A percentile compares a stretch with the other conserved stretches of the same genome.
phyloP scores from a whole-genome alignment of 2,888 invertebrate genomes.

The Exocentrus adspersus region DNA sequence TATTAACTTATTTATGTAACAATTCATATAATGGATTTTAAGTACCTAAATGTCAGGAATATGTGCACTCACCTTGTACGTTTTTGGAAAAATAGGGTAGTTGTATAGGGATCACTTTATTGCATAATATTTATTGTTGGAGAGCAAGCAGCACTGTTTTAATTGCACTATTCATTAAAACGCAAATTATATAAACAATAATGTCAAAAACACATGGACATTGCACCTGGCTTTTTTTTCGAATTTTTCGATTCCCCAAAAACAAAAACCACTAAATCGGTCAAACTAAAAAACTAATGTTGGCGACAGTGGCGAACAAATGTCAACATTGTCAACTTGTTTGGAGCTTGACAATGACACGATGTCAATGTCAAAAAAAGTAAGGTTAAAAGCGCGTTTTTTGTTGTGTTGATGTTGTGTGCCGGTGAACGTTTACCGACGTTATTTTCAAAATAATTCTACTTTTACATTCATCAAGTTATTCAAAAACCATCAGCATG shows the following conservation, averaged over 20 bases:
- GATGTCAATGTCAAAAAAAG: not conserved
- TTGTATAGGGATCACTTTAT: conserved; percentile 9
- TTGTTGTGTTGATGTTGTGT: not conserved
- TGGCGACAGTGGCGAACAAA: too few relatives aligned
- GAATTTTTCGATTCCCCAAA: too few relatives aligned
- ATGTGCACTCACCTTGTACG: conserved; percentile 6
- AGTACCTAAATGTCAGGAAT: not conserved
- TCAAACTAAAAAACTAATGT: too few relatives aligned
- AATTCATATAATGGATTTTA: not conserved
- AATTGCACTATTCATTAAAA: conserved; percentile 11
- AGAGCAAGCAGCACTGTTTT: conserved; percentile 23
- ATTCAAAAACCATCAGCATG: conserved; percentile 63
- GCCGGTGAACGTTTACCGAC: conserved; percentile 1
- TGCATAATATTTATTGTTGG: conserved; percentile 26
- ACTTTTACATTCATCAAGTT: too few relatives aligned
- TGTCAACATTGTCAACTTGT: too few relatives aligned
- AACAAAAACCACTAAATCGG: too few relatives aligned
- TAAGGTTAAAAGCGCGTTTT: not conserved
- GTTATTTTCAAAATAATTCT: not conserved
- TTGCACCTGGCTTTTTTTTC: not conserved
- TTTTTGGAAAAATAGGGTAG: conserved; percentile 1
- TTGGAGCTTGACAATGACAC: too few relatives aligned
- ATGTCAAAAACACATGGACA: conserved; percentile 25
- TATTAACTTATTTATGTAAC: conserved; percentile 67
- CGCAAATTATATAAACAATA: conserved; percentile 17